Evolutionary conservation across 23 tunicate species (phyloP).

Genomic region (Phallusia fumigata): DNA sequence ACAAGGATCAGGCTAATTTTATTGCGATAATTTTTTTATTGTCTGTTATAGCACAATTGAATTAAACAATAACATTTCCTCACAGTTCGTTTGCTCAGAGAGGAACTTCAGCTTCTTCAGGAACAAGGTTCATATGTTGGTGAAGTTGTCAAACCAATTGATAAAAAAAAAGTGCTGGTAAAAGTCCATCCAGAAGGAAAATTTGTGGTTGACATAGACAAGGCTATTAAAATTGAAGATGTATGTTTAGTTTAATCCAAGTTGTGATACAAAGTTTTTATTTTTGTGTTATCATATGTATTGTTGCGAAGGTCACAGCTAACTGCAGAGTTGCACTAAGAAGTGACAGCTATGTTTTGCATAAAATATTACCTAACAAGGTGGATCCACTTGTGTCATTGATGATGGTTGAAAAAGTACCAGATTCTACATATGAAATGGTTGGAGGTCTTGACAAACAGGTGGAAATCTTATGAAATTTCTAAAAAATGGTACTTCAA

Average conservation of each 20-base stretch:
- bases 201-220: conserved; percentile 94
- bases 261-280: background rate
- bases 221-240: conserved; percentile 87
- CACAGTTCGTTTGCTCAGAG: conserved; percentile 78
- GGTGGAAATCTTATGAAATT: background rate
- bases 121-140: conserved; percentile 97
- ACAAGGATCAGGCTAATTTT: background rate
- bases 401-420: conserved; percentile 99
- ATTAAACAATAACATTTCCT: background rate
- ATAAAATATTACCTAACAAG: conserved; percentile 93
- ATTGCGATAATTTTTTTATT: background rate
- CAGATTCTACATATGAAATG: conserved; percentile 99
- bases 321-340: conserved; percentile 87
- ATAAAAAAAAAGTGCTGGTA: conserved; percentile 90
- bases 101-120: conserved; percentile 90
- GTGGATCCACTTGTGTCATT: conserved; percentile 95
- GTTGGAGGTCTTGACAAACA: conserved; percentile 97
- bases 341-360: conserved; percentile 92
- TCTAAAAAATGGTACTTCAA: no score
- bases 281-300: background rate
- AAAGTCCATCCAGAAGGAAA: conserved; percentile 98
- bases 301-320: conserved; percentile 44
- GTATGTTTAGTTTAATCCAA: conserved; percentile 33
- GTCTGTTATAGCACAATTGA: no score
- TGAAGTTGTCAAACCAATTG: conserved; percentile 93